A percentile compares a stretch with the other conserved stretches of the same genome.
Evolutionary conservation across 2,888 invertebrate species (phyloP).

Genomic region (Synanthedon formicaeformis): DNA sequence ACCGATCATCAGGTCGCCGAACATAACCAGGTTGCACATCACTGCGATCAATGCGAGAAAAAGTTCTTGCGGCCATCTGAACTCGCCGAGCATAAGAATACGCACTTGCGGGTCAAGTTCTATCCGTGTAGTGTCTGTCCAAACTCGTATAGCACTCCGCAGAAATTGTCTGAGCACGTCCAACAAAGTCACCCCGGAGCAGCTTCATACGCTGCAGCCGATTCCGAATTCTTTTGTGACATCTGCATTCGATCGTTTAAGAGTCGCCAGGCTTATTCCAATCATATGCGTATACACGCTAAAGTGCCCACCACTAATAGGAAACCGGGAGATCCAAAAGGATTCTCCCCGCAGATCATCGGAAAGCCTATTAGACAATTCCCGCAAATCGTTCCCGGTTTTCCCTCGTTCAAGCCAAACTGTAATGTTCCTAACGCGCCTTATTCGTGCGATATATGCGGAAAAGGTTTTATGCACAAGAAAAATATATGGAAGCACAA

Average conservation of each 20-base stretch:
- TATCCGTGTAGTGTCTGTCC: slow-evolving; percentile 72
- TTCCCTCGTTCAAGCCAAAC: slow-evolving; percentile 46
- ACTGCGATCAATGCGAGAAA: slow-evolving; percentile 74
- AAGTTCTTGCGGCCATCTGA: slow-evolving; percentile 72
- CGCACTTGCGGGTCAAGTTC: slow-evolving; percentile 75
- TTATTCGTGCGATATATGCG: slow-evolving; percentile 74
- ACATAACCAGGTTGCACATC: slow-evolving; percentile 65
- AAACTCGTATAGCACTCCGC: slow-evolving; percentile 73
- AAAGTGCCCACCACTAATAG: slow-evolving; percentile 64
- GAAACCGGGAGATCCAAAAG: slow-evolving; percentile 46
- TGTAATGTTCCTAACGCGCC: slow-evolving; percentile 60
- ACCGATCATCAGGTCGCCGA: slow-evolving; percentile 69
- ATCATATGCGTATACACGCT: slow-evolving; percentile 67
- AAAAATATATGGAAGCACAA: slow-evolving; percentile 70
- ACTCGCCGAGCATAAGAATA: slow-evolving; percentile 74
- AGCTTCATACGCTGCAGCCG: slow-evolving; percentile 24
- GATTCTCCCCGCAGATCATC: slow-evolving; percentile 54
- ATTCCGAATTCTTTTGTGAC: slow-evolving; percentile 64
- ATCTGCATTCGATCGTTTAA: slow-evolving; percentile 72
- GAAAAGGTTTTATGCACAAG: slow-evolving; percentile 71
- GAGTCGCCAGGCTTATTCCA: slow-evolving; percentile 66
- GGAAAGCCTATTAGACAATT: slow-evolving; percentile 55
- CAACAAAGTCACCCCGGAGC: slow-evolving; percentile 59
- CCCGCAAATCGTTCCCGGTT: slow-evolving; percentile 39
- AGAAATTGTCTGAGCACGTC: slow-evolving; percentile 70